Conservation (phyloP, 2,113 vertebrate genomes). For the Sigmodon hispidus region DNA sequence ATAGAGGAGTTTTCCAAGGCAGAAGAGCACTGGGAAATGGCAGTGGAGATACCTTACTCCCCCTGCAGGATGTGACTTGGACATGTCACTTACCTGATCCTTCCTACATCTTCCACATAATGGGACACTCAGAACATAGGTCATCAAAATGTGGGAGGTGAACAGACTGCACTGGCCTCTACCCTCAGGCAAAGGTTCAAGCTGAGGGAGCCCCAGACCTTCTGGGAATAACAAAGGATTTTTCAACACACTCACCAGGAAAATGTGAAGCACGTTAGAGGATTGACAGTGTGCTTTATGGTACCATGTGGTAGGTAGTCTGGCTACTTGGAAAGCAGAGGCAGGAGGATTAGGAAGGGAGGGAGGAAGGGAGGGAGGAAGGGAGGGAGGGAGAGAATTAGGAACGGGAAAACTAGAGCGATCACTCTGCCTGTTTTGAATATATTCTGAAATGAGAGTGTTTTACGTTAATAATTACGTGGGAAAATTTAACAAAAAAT, state of each 20-base stretch:
- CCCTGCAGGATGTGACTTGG: neutral
- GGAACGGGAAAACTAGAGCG: neutral
- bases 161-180: neutral
- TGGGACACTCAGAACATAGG: neutral
- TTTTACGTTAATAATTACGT: conserved; percentile 29
- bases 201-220: neutral
- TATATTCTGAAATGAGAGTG: neutral
- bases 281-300: neutral
- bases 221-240: neutral
- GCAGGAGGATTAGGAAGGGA: neutral
- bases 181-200: neutral
- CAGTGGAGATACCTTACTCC: neutral
- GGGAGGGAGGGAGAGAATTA: neutral
- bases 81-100: neutral
- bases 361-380: neutral
- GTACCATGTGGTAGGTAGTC: neutral
- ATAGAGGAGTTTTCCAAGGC: neutral
- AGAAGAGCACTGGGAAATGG: neutral
- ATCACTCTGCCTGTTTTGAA: neutral
- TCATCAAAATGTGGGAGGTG: neutral
- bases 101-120: conserved; percentile 9
- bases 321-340: neutral
- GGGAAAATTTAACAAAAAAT: neutral
- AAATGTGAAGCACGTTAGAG: neutral
- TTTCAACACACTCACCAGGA: neutral